Percentiles rank a stretch among this genome's conserved stretches.
phyloP scores from a whole-genome alignment of 2,888 invertebrate species.

The Drosophila atripex region DNA sequence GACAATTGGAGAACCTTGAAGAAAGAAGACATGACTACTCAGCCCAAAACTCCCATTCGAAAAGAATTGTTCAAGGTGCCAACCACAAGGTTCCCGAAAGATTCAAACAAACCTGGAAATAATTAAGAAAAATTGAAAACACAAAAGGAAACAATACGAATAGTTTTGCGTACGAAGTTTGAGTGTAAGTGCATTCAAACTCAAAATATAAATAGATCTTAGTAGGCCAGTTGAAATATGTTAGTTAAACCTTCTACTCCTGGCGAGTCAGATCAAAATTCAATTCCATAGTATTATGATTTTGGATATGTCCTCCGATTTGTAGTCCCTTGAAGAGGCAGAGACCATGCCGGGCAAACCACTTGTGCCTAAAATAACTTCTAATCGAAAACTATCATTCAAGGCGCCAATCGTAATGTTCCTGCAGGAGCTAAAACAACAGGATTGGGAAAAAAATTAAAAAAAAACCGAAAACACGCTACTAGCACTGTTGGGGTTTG shows the following conservation, averaged over 20 bases:
- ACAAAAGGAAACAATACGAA: too few species aligned
- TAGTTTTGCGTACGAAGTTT: too few species aligned
- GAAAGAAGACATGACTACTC: too few species aligned
- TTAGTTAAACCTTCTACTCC: not conserved
- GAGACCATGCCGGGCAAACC: slow-evolving; percentile 1
- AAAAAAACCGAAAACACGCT: not conserved
- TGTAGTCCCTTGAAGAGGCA: not conserved
- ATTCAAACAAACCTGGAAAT: too few species aligned
- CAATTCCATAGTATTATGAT: not conserved
- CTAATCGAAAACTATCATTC: not conserved
- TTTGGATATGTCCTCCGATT: not conserved
- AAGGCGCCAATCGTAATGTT: not conserved
- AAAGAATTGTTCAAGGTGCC: not conserved
- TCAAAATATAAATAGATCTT: not conserved
- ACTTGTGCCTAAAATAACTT: not conserved
- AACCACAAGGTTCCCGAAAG: too few species aligned
- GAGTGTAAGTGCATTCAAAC: too few species aligned
- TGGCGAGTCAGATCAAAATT: not conserved
- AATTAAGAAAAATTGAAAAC: too few species aligned
- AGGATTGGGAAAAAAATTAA: not conserved
- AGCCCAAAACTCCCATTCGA: not conserved
- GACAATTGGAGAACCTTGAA: too few species aligned
- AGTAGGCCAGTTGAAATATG: not conserved
- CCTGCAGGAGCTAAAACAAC: not conserved
- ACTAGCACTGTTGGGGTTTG: not conserved